phyloP scores from a whole-genome alignment of 2,888 invertebrate species.

The Calliphora vomitoria region DNA sequence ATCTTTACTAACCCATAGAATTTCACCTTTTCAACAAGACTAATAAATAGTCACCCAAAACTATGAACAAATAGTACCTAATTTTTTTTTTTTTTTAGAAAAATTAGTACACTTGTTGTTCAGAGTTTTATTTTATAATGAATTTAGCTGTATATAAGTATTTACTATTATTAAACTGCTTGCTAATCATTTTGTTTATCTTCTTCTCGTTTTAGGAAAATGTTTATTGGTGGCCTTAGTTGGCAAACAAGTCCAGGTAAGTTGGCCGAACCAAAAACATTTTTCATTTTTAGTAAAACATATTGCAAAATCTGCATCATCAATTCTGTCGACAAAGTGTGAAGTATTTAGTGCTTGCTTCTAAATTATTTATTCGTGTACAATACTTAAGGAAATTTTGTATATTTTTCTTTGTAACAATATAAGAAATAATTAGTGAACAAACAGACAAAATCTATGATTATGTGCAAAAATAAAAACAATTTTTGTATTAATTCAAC shows the following conservation, averaged over 20 bases:
- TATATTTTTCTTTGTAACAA: neutral
- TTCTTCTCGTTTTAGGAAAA: slow-evolving; percentile 90
- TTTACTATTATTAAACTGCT: slow-evolving; percentile 36
- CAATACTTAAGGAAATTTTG: neutral
- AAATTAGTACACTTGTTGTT: too few species aligned
- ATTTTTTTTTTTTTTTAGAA: too few species aligned
- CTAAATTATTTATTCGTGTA: slow-evolving; percentile 43
- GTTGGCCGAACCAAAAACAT: slow-evolving; percentile 76
- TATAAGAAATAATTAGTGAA: slow-evolving; percentile 17
- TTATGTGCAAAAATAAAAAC: slow-evolving; percentile 5
- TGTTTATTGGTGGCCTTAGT: slow-evolving; percentile 99
- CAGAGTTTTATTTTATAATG: too few species aligned
- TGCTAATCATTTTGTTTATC: slow-evolving; percentile 68
- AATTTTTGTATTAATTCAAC: slow-evolving; percentile 17
- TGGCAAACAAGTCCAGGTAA: slow-evolving; percentile 99
- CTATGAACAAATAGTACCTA: too few species aligned
- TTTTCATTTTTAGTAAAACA: neutral
- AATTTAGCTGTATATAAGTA: too few species aligned
- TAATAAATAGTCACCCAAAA: too few species aligned
- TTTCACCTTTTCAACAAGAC: too few species aligned
- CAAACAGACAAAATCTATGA: neutral
- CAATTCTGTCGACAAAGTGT: slow-evolving; percentile 39
- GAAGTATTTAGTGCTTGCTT: slow-evolving; percentile 61
- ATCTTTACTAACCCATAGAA: too few species aligned
- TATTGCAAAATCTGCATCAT: neutral